Base-by-base conservation (phyloP, 2,797 vertebrate species). In the Crypturellus tataupa region DNA sequence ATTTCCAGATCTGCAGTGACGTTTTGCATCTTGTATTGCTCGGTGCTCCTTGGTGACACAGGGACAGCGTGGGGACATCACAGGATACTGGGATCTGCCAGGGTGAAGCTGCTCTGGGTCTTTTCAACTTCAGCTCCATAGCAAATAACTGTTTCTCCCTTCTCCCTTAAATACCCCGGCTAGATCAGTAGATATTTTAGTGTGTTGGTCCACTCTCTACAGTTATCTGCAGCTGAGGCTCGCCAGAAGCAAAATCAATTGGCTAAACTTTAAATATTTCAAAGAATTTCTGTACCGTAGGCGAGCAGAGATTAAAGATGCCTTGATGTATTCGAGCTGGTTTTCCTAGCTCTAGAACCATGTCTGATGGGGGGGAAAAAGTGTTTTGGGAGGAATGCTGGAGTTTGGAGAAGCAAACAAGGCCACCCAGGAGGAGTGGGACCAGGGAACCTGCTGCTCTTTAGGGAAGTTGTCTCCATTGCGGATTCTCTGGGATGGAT, bases 211-310 rank as follows among this genome's bases (percentile, higher is more conserved):
- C 85, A 24, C 85, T 76, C 80, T 78, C 94, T 58, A 93, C 86
- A 96, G 93, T 95, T 89, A 51, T 67, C 24, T 9, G 25, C 62
- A 80, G 72, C 95, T 21, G 59, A 91, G 81, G 80, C 80, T 96
- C 68, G 85, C 95, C 75, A 58, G 94, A 80, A 90, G 88, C 91
- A 93, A 95, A 96, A 97, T 96, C 95, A 95, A 96, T 64, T 70
- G 88, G 75, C 95, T 97, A 91, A 97, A 96, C 85, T 87, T 87
- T 83, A 89, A 97, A 80, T 97, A 92, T 97, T 96, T 97, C 95
- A 95, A 87, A 92, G 80, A 69, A 58, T 67, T 92, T 89, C 31
- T 80, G 80, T 73, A 19, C 86, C 75, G 78, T 8, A 4, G 90
- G 79, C 84, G 94, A 95, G 90, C 94, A 95, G 71, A 96, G 95